Percentiles rank a stretch among this genome's conserved stretches.
Conservation (phyloP, 1,140 invertebrate species). For the Neuroterus valhalla region DNA sequence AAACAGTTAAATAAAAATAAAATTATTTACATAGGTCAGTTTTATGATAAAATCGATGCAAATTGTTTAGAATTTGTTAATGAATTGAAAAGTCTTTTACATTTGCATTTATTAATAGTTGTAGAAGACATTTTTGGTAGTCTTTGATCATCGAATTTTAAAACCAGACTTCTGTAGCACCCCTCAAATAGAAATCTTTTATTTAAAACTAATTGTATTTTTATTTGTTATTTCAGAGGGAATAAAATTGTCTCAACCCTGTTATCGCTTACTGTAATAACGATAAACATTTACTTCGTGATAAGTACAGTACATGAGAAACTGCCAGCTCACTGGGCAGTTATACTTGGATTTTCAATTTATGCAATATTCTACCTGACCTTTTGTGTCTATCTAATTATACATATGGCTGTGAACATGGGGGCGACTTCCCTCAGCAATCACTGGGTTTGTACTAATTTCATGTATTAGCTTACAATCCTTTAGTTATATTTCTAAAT, state of each 20-base stretch:
- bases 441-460: slow-evolving; percentile 66
- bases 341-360: slow-evolving; percentile 76
- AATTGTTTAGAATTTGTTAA: no score
- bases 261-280: slow-evolving; percentile 83
- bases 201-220: slow-evolving; percentile 34
- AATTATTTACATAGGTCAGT: no score
- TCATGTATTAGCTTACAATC: slow-evolving; percentile 1
- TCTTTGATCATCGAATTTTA: no score
- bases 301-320: slow-evolving; percentile 77
- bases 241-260: slow-evolving; percentile 82
- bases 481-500: slow-evolving; percentile 38
- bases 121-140: no score
- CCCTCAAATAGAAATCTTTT: slow-evolving; percentile 1
- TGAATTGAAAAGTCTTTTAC: no score
- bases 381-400: slow-evolving; percentile 83
- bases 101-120: no score
- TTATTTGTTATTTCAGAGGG: slow-evolving; percentile 74
- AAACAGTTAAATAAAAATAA: no score
- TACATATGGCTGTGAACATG: slow-evolving; percentile 84
- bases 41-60: no score
- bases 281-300: slow-evolving; percentile 90
- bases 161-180: no score
- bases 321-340: slow-evolving; percentile 74
- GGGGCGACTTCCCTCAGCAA: slow-evolving; percentile 70
- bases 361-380: slow-evolving; percentile 81